phyloP scores from a whole-genome alignment of 2,113 vertebrate genomes.

The Brienomyrus longianalis region DNA sequence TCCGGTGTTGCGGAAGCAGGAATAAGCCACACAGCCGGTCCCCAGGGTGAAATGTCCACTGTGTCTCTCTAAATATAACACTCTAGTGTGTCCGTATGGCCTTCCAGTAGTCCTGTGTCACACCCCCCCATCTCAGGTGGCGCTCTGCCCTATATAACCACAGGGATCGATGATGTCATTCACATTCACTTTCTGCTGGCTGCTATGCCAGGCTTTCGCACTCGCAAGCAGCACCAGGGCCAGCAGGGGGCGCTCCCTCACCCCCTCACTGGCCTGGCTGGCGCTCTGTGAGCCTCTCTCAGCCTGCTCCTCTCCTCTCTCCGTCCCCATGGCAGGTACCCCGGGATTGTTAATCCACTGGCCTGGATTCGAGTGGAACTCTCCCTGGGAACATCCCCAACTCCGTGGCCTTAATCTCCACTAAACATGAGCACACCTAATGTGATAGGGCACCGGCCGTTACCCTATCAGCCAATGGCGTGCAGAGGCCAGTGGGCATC shows the following conservation, averaged over 20 bases:
- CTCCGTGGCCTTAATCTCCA: conserved; percentile 34
- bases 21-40: not conserved
- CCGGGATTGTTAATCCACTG: conserved; percentile 31
- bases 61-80: not conserved
- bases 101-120: not conserved
- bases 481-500: not conserved
- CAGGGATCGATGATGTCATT: not conserved
- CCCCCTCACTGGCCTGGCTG: not conserved
- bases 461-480: conserved; percentile 35
- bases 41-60: not conserved
- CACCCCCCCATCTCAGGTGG: not conserved
- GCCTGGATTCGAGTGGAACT: conserved; percentile 37
- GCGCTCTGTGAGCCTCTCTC: not conserved
- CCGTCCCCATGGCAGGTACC: not conserved
- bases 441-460: conserved; percentile 40
- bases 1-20: not conserved
- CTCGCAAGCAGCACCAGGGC: not conserved
- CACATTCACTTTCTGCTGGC: not conserved
- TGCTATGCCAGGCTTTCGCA: not conserved
- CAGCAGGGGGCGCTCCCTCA: not conserved
- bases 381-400: conserved; percentile 38
- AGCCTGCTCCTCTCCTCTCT: not conserved
- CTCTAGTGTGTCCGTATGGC: not conserved
- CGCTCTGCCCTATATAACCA: not conserved
- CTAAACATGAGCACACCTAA: conserved; percentile 34